Percentiles rank a stretch among this genome's conserved stretches.
phyloP scores from a whole-genome alignment of 2,797 vertebrate genomes.

The Dryobates pubescens region DNA sequence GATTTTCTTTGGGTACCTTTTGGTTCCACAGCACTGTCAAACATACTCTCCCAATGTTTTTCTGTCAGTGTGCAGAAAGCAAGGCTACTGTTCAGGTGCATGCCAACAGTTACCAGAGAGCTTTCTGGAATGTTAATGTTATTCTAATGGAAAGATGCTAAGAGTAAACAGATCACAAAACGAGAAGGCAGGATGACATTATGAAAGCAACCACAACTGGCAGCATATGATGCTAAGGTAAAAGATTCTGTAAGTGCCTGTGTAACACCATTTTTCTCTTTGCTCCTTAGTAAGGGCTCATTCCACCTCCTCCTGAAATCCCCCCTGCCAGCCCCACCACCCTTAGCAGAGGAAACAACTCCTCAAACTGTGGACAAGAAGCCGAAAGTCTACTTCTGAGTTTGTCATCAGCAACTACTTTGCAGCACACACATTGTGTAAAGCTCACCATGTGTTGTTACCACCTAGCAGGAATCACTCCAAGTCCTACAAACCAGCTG shows the following conservation, averaged over 20 bases:
- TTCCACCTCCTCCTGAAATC: neutral
- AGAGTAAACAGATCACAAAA: neutral
- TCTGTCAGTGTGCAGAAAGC: neutral
- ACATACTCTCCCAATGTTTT: neutral
- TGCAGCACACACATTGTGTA: fast-evolving
- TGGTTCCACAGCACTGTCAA: neutral
- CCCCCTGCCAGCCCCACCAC: neutral
- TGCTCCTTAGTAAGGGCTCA: neutral
- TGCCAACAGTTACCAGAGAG: neutral
- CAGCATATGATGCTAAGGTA: neutral
- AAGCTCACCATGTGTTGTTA: neutral
- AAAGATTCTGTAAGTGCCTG: neutral
- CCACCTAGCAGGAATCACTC: neutral
- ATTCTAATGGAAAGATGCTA: neutral
- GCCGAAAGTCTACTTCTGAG: neutral
- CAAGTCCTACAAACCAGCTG: neutral
- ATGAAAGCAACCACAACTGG: neutral
- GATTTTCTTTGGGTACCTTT: neutral
- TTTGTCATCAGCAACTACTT: neutral
- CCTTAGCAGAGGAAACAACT: neutral
- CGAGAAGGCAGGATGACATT: neutral
- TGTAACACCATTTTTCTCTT: neutral
- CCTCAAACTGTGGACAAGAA: neutral
- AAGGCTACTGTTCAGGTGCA: neutral
- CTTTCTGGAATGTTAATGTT: neutral